A percentile compares a stretch with the other conserved stretches of the same genome.
Evolutionary conservation across 2,888 invertebrate species (phyloP).

Genomic region (Cylloceria caligata): DNA sequence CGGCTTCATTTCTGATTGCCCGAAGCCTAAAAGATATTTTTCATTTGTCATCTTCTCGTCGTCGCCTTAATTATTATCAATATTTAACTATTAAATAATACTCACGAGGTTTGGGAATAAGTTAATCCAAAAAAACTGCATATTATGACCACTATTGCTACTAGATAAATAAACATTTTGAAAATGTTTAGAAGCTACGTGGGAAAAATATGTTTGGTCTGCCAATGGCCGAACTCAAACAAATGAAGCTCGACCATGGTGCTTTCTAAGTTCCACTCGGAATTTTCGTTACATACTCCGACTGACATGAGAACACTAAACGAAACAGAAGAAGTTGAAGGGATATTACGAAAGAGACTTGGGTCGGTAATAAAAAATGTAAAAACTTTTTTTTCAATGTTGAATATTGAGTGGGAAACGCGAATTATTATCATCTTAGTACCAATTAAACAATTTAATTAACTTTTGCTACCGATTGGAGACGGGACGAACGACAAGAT

Average conservation of each 20-base stretch:
- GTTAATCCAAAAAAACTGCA: constrained; percentile 76
- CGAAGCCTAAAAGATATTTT: constrained; percentile 30
- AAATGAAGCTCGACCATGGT: constrained; percentile 33
- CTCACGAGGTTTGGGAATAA: constrained; percentile 74
- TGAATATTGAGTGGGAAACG: too few species aligned
- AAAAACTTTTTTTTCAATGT: too few species aligned
- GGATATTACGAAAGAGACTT: too few species aligned
- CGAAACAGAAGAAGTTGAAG: constrained; percentile 10
- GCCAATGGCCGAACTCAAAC: constrained; percentile 58
- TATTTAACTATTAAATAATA: constrained; percentile 40
- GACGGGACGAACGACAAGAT: too few species aligned
- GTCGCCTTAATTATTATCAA: too few species aligned
- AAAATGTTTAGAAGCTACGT: constrained; percentile 56
- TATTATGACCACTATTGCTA: constrained; percentile 70
- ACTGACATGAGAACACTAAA: background rate
- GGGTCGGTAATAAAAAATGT: too few species aligned
- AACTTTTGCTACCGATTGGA: too few species aligned
- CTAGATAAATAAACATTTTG: constrained; percentile 75
- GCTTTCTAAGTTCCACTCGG: constrained; percentile 31
- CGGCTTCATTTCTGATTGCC: constrained; percentile 26
- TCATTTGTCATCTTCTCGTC: too few species aligned
- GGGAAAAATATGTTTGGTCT: constrained; percentile 50
- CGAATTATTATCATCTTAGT: too few species aligned
- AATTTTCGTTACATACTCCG: background rate
- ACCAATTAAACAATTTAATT: too few species aligned